Evolutionary conservation across 1,140 invertebrate species (phyloP).

Genomic region (Drosophila melanogaster): DNA sequence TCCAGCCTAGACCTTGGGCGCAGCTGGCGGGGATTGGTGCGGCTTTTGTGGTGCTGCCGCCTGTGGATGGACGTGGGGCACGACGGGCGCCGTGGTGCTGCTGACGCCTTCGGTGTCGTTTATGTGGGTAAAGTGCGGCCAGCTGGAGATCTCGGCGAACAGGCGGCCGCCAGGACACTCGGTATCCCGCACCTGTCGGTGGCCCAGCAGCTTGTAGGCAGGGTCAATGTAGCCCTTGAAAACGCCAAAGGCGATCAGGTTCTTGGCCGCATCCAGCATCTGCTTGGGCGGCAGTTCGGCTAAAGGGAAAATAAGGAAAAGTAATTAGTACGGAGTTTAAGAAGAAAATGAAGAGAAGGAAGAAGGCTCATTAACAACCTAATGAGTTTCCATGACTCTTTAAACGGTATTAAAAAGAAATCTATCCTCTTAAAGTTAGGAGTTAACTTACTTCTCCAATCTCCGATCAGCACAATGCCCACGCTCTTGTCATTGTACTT

Average conservation of each 20-base stretch:
- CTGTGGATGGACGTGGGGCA: conserved; percentile 12
- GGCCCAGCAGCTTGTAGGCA: conserved; percentile 89
- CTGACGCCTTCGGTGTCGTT: conserved; percentile 11
- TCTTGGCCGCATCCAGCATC: conserved; percentile 87
- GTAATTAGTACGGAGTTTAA: neutral
- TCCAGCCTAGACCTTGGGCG: conserved; percentile 29
- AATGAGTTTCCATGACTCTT: neutral
- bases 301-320: conserved; percentile 63
- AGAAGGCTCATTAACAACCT: neutral
- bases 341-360: neutral
- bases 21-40: conserved; percentile 16
- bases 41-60: neutral
- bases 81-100: conserved; percentile 7
- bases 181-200: conserved; percentile 88
- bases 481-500: conserved; percentile 89
- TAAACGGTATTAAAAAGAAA: too few relatives aligned
- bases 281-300: conserved; percentile 86
- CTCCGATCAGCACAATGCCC: conserved; percentile 90
- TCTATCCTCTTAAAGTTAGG: neutral
- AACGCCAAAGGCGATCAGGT: conserved; percentile 88
- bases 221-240: conserved; percentile 86
- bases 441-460: conserved; percentile 86
- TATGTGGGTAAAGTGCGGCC: conserved; percentile 86
- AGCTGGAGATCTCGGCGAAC: conserved; percentile 87
- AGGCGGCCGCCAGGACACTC: conserved; percentile 89